Base-by-base conservation (phyloP, 2,797 vertebrate genomes). In the Sebastolobus alascanus region DNA sequence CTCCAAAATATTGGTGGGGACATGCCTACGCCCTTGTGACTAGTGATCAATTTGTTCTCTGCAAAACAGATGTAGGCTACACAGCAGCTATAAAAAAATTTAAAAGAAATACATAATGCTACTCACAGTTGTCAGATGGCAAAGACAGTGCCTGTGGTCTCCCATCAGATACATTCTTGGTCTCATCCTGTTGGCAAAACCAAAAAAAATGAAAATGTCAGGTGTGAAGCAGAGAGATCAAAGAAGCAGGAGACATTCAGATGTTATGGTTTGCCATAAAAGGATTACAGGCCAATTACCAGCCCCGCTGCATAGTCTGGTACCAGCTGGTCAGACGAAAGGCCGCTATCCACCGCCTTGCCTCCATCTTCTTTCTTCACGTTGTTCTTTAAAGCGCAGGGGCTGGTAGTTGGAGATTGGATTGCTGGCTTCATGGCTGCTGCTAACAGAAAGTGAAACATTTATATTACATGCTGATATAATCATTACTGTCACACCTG, bases 241-340 rank as follows among this genome's bases (percentile, higher is more conserved):
- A 79, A 75, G 63, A 59, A n/a, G 16, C 68, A 38, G n/a, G 31
- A 79, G 58, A 68, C 22, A 38, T 67, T 60, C 58, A 83, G 66
- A 68, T 46, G 55, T n/a, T 75, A 67, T 3, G 55, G 18, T 82
- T 75, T 64, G 61, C 70, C 54, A 75, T 43, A 65, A 55, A 70
- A 46, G 25, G 35, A 61, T 64, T 8, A 20, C 7, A 27, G 74
- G 75, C 22, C 29, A 78, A 68, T 94, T 92, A 96, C 96, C 93
- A 64, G 89, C 11, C 82, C 87, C 16, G 81, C 80, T 54, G 92
- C 88, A 58, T 90, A 90, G 84, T 95, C 92, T n/a, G 95, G 94
- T 52, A 94, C 92, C 87, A 95, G 75, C 85, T 96, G 95, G 92
- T 96, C 94, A 13, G 93, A 89, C 1, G 84, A 90, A 29, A 90